Percentiles rank a stretch among this genome's conserved stretches.
These are phyloP conservation scores for Nesogale talazaci DNA, from an alignment of 2,113 vertebrate genomes.

Conservation along the genomic window DNA sequence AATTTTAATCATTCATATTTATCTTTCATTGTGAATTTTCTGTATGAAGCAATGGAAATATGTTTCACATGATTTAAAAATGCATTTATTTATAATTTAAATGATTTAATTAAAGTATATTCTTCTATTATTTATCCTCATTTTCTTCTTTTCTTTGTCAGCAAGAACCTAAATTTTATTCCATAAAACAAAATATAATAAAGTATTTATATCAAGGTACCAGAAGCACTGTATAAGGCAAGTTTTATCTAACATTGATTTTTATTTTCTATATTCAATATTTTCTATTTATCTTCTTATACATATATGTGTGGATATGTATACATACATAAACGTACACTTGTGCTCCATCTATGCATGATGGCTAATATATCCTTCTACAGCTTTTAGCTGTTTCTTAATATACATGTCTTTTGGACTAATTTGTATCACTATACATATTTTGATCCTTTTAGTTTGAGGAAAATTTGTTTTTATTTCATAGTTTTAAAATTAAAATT, in stretches of 20 bases:
- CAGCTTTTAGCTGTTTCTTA: neutral
- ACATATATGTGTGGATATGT: neutral
- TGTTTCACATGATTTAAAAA: neutral
- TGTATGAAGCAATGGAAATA: neutral
- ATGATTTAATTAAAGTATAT: neutral
- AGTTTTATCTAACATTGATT: neutral
- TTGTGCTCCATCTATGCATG: neutral
- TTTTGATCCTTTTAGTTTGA: neutral
- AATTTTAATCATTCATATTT: neutral
- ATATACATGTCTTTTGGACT: neutral
- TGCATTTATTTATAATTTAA: neutral
- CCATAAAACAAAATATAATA: neutral
- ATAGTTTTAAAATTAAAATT: constrained; percentile 5
- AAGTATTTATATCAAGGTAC: neutral
- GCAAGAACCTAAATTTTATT: neutral
- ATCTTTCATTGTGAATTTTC: neutral
- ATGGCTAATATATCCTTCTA: neutral
- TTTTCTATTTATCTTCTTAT: neutral
- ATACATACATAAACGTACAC: neutral
- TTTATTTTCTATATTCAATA: neutral
- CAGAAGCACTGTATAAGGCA: neutral
- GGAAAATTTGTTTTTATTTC: neutral
- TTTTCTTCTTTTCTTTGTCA: neutral
- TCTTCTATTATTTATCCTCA: neutral
- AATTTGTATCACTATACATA: neutral